Percentiles rank a stretch among this genome's conserved stretches.
Conservation (phyloP, 1,140 invertebrate genomes). For the Aphaenogaster ashmeadi region DNA sequence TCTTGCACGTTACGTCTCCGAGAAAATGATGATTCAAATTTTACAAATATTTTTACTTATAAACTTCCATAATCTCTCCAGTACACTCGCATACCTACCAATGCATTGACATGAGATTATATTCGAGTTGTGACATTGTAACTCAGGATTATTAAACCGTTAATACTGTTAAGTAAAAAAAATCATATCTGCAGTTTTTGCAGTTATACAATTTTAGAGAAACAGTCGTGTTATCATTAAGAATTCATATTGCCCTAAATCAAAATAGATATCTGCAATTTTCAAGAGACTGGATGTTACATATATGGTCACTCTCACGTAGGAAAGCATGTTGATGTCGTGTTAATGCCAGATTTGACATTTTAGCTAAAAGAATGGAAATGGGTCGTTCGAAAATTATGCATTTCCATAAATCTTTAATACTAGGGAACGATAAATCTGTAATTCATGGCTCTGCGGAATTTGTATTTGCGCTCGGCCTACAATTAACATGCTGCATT, state of each 20-base stretch:
- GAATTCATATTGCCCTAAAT: not conserved
- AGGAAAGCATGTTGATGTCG: not conserved
- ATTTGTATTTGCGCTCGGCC: constrained; percentile 33
- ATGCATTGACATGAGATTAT: not conserved
- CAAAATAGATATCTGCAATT: not conserved
- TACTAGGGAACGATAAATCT: constrained; percentile 4
- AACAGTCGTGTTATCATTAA: not conserved
- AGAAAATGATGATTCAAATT: constrained; percentile 2
- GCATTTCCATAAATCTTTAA: constrained; percentile 33
- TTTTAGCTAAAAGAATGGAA: not conserved
- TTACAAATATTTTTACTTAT: not conserved
- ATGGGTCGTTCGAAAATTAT: constrained; percentile 21
- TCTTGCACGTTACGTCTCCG: not conserved
- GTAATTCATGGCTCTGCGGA: constrained; percentile 21
- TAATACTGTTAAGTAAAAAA: not conserved
- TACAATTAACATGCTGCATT: constrained; percentile 34
- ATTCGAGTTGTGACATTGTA: not conserved
- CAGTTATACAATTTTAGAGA: not conserved
- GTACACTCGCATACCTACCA: not conserved
- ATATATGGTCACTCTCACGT: not conserved
- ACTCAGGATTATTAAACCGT: not conserved
- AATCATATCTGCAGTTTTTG: not conserved
- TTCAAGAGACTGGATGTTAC: not conserved
- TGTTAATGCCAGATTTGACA: not conserved
- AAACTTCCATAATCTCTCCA: not conserved